phyloP scores from a whole-genome alignment of 2,113 vertebrate genomes.

The Corapipo altera region DNA sequence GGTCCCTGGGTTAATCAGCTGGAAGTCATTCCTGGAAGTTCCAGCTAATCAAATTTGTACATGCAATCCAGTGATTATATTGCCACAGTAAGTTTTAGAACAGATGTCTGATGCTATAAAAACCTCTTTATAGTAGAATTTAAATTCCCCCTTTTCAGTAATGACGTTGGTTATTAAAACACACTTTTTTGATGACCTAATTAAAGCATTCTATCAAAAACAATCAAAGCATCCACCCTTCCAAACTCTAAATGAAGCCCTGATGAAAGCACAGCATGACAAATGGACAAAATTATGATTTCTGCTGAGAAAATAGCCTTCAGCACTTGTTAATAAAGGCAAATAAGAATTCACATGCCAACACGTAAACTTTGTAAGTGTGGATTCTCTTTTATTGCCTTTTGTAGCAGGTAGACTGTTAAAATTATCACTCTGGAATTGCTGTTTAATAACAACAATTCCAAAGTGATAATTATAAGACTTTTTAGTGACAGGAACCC shows the following conservation, averaged over 20 bases:
- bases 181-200: slow-evolving; percentile 62
- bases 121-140: slow-evolving; percentile 62
- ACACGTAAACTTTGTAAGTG: slow-evolving; percentile 46
- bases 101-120: slow-evolving; percentile 64
- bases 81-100: slow-evolving; percentile 68
- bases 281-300: slow-evolving; percentile 67
- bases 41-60: slow-evolving; percentile 75
- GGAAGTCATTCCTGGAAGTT: slow-evolving; percentile 75
- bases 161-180: slow-evolving; percentile 69
- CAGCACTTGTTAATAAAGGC: slow-evolving; percentile 69
- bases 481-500: not conserved
- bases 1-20: slow-evolving; percentile 72
- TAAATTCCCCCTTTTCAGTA: slow-evolving; percentile 55
- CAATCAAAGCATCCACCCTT: slow-evolving; percentile 37
- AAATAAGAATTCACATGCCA: slow-evolving; percentile 71
- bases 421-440: slow-evolving; percentile 49
- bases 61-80: slow-evolving; percentile 55
- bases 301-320: slow-evolving; percentile 66
- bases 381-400: slow-evolving; percentile 51
- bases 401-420: slow-evolving; percentile 42
- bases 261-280: slow-evolving; percentile 62
- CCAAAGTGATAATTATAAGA: not conserved
- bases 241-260: not conserved
- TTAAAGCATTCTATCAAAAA: slow-evolving; percentile 69
- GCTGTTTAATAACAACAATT: slow-evolving; percentile 23